Conservation (phyloP, 2,888 invertebrate genomes). For the Eupithecia tripunctaria region DNA sequence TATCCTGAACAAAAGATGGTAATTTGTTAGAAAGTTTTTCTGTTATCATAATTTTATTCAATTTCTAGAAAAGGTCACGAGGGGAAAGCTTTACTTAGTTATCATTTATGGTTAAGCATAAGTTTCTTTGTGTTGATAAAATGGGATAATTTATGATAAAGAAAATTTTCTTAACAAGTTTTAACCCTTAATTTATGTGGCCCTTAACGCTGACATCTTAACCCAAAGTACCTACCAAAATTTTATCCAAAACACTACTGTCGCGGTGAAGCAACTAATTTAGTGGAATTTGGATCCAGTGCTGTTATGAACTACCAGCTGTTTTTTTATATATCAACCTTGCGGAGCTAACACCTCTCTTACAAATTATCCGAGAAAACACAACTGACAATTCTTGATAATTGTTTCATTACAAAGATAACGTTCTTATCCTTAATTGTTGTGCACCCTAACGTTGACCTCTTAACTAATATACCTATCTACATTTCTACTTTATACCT, state of each 20-base stretch:
- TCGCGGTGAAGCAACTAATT: not conserved
- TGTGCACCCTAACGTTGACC: not conserved
- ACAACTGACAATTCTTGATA: not conserved
- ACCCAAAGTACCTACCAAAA: too few species aligned
- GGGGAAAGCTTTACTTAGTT: not conserved
- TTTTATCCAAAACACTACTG: too few species aligned
- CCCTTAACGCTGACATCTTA: too few species aligned
- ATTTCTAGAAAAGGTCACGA: not conserved
- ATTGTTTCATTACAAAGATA: not conserved
- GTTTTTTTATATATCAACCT: too few species aligned
- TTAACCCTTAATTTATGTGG: too few species aligned
- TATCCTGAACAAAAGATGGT: constrained; percentile 17
- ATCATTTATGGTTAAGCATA: not conserved
- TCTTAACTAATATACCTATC: too few species aligned
- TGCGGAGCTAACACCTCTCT: too few species aligned
- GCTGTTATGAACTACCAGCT: too few species aligned
- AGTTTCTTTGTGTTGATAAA: not conserved
- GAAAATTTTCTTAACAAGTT: too few species aligned
- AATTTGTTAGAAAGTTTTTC: constrained; percentile 5
- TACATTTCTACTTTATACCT: not conserved
- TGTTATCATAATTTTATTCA: constrained; percentile 1
- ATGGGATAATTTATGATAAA: not conserved
- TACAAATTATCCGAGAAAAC: too few species aligned
- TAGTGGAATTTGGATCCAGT: too few species aligned
- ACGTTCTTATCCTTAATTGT: not conserved